Base-by-base conservation (phyloP, 2,113 vertebrate genomes). In the Nannospalax galili region DNA sequence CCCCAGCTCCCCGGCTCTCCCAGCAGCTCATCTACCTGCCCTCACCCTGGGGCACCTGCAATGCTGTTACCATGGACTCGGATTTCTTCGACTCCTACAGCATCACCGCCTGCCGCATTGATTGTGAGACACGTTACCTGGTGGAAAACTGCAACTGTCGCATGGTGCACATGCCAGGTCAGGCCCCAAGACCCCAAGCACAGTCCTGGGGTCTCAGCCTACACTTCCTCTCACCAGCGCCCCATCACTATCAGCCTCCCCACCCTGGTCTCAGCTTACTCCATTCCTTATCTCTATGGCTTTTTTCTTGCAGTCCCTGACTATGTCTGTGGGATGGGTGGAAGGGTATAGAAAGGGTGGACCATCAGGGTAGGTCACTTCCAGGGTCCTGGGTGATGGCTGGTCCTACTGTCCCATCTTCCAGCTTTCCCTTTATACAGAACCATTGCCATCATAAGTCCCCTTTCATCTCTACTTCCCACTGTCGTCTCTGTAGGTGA, bases 81-180 rank as follows among this genome's bases (percentile, higher is more conserved):
- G 99, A 99, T 98, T 99, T 99, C 98, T 99, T 99, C 75, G 99
- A 98, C 98, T 98, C 98, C 45, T 99, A 99, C 98, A 99, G 99
- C 98, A 99, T 99, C 98, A 99, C 99, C 0, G 99, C 99, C 74
- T 99, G 99, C 80, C 99, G 99, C 85, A 99, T 99, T 14, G 99
- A 99, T 98, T 99, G 99, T 4, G 99, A 99, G 98, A 99, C 99
- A 0, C 99, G 99, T 0, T 99, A 99, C 98, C 98, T 99, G 98
- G 99, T 99, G 98, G 99, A 99, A 98, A 99, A 99, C 98, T 99
- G 99, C 98, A 99, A 99, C 98, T 99, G 99, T 97, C 99, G 99
- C 96, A 99, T 99, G 99, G 99, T 99, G 56, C 99, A 99, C 96
- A 99, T 99, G 99, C 99, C 99, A 30, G 99, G 99, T 99, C 98